Evolutionary conservation across 2,888 invertebrate genomes (phyloP), one percentile per base, ranked within the genome.

Genomic region (Polydrusus tereticollis): DNA sequence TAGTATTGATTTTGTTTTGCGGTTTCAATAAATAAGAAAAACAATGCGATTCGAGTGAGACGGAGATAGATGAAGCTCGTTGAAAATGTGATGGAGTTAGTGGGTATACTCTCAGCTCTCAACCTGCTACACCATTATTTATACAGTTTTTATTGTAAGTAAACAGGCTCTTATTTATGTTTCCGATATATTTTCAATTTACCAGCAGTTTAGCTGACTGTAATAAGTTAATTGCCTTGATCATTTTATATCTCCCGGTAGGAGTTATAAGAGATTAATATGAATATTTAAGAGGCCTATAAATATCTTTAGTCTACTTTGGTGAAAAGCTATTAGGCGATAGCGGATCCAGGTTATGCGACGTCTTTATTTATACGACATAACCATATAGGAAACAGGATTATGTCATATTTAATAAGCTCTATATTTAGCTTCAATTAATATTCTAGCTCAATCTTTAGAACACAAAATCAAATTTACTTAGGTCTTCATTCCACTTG

Each of bases 141-240:
- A n/a, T n/a, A n/a, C n/a, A n/a, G n/a, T n/a, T n/a, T n/a, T n/a
- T n/a, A n/a, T n/a, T n/a, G n/a, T n/a, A n/a, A n/a, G n/a, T n/a
- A 70, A 64, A 70, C 20, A 38, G 16, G 41, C 38, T 6, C 18
- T 64, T 58, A 58, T 64, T 59, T 64, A 70, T 58, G 26, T 70
- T 50, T 64, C 59, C 70, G 36, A 70, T 58, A 52, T 58, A 43
- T 70, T 64, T 70, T 70, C 64, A 64, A 58, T 64, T 69, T 55
- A 55, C 47, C 10, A 29, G 45, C 58, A 66, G 66, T 66, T 60
- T 68, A 68, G 60, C 50, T 21, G 50, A 29, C 29, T 52, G 20
- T 55, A 57, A 63, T 69, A 69, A 63, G 69, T 63, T 63, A 69
- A 69, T 69, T 63, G 63, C 43, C 21, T 8, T 16, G 41, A 36